These are phyloP conservation scores for Tanypteryx hageni DNA, from an alignment of 2,888 invertebrate species.

Conservation along the genomic window DNA sequence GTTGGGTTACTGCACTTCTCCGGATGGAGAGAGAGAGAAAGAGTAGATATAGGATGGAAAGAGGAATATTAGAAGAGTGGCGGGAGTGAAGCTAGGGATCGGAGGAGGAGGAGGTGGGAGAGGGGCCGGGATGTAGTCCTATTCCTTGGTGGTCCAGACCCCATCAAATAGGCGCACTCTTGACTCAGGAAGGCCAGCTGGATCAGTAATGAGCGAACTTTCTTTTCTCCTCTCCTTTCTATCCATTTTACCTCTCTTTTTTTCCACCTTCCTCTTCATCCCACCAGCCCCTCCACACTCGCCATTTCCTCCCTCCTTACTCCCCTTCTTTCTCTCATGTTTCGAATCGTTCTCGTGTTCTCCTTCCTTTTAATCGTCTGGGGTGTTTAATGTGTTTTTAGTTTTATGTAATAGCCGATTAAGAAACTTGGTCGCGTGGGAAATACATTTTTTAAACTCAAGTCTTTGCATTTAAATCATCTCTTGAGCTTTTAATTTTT, in stretches of 20 bases:
- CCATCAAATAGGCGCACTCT: slow-evolving; percentile 4
- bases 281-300: not conserved
- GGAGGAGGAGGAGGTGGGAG: not conserved
- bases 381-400: too few relatives aligned
- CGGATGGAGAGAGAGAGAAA: not conserved
- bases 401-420: too few relatives aligned
- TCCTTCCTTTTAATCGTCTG: too few relatives aligned
- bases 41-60: not conserved
- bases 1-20: slow-evolving; percentile 28
- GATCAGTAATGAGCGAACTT: slow-evolving; percentile 63
- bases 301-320: not conserved
- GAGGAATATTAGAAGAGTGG: not conserved
- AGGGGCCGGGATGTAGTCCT: not conserved
- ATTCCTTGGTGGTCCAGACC: slow-evolving; percentile 23
- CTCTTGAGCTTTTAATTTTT: too few relatives aligned
- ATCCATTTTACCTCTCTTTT: not conserved
- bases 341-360: not conserved
- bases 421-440: too few relatives aligned
- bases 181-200: slow-evolving; percentile 40
- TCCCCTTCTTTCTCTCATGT: too few relatives aligned
- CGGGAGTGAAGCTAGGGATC: not conserved
- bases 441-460: too few relatives aligned
- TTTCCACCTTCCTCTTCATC: not conserved
- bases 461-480: too few relatives aligned
- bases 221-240: slow-evolving; percentile 6